Base-by-base conservation (phyloP, 2,797 vertebrate species). In the Karalla daura region DNA sequence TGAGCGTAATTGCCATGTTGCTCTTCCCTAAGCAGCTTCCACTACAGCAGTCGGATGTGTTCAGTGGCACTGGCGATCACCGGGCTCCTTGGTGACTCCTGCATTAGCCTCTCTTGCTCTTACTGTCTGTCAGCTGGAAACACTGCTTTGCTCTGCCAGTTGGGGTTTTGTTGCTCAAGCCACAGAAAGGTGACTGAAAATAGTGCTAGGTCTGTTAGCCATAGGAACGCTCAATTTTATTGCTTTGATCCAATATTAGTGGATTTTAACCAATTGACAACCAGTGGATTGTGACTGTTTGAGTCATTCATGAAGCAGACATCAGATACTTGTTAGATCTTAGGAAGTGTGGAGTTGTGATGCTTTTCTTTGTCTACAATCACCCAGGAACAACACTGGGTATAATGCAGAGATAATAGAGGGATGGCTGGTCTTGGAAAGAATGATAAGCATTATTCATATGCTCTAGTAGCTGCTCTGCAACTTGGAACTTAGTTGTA, bases 1-100 rank as follows among this genome's bases (percentile, higher is more conserved):
- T 81, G 60, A 63, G 52, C 28, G 17, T 75, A 81, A 84, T 46
- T 73, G 67, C 44, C 47, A 62, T 46, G 55, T 60, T 78, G 81
- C 49, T 76, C 61, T 61, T 46, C 49, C 39, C 20, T 58, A 59
- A 54, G 41, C 71, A 37, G 20, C n/a, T 45, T 69, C 20, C 41
- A 52, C 43, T 33, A 36, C 62, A 54, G 72, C 24, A 47, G 37
- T 74, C 10, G n/a, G 64, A 60, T 37, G 56, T 25, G 65, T 61
- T 61, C 37, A 50, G 54, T 58, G 49, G 68, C 56, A 60, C 37
- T 10, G 36, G 53, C 66, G 44, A 63, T 49, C 41, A 46, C 15
- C 0, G 1, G 12, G 28, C 55, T 8, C 18, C 20, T 7, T 18
- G 30, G 30, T 30, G 13, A 53, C 30, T 55, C 24, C 32, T 45